Base-by-base conservation (phyloP, 2,113 vertebrate genomes). In the Podarcis muralis region DNA sequence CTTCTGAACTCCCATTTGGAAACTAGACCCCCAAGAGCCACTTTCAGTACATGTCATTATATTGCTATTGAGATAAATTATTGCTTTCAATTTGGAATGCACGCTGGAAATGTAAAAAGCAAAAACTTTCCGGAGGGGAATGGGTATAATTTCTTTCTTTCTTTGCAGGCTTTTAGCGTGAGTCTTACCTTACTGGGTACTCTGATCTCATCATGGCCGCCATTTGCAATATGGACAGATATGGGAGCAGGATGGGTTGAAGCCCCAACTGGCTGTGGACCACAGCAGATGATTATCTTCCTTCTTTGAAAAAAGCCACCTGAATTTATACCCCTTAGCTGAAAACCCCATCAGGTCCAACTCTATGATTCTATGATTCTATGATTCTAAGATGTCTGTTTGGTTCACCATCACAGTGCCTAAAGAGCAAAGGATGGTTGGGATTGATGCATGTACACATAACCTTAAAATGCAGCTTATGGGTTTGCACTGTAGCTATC, bases 401-500 rank as follows among this genome's bases (percentile, higher is more conserved):
- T 35, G 20, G 22, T 57, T 72, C 27, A 22, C 68, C 16, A 72
- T 30, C 72, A 18, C 43, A 32, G 20, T 53, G 30, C 16, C 27
- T 40, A 66, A 40, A 40, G 79, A 18, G 6, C 30, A 68, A 82
- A 25, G 8, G 23, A 68, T 13, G 53, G 62, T 23, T 66, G 5
- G 12, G 18, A 62, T 18, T 40, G 32, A 40, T 6, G 35, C 25
- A 35, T 27, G 25, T 23, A 2, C 81, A 69, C 35, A 40, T 27
- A 83, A 69, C 25, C 65, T 37, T 65, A 84, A 80, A 4, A 13
- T 15, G 72, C 71, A 75, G 62, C 16, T 30, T 43, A 32, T 1
- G 0, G 22, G 18, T 62, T 76, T 83, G 15, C 20, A 12, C 6
- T 80, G 12, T n/a, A 4, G 15, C 83, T 48, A 7, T 0, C 0